A percentile compares a stretch with the other conserved stretches of the same genome.
These are phyloP conservation scores for Echeneis naucrates DNA, from an alignment of 2,797 vertebrate species.

Conservation along the genomic window DNA sequence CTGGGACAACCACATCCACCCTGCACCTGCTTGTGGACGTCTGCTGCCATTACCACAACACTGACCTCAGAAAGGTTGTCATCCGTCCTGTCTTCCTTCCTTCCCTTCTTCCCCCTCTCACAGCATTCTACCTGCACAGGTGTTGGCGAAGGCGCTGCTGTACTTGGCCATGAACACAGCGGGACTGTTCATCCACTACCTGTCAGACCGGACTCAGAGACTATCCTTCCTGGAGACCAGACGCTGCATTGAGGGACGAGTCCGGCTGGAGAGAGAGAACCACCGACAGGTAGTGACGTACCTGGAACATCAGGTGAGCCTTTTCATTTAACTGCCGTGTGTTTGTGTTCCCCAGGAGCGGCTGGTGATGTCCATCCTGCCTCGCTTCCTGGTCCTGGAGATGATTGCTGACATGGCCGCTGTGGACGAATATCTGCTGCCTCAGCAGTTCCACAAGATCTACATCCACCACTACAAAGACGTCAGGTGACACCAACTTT, in stretches of 20 bases:
- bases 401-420: conserved; percentile 75
- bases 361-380: conserved; percentile 76
- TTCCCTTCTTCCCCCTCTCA: background rate
- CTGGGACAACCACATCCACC: conserved; percentile 63
- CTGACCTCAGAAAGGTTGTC: conserved; percentile 39
- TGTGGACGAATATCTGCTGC: conserved; percentile 67
- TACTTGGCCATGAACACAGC: conserved; percentile 58
- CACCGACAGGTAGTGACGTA: conserved; percentile 47
- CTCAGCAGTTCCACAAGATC: conserved; percentile 76
- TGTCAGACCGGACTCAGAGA: conserved; percentile 59
- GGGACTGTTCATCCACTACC: conserved; percentile 60
- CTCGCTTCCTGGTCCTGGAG: conserved; percentile 74
- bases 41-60: conserved; percentile 34
- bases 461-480: conserved; percentile 79
- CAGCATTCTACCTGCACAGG: conserved; percentile 29
- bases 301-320: too few species aligned
- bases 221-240: conserved; percentile 60
- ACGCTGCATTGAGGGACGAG: conserved; percentile 61
- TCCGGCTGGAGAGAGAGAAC: conserved; percentile 64
- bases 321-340: too few species aligned
- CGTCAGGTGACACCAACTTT: conserved; percentile 55
- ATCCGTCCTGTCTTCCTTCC: background rate
- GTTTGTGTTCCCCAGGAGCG: conserved; percentile 56
- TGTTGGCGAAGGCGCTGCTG: conserved; percentile 46
- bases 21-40: conserved; percentile 69